Base-by-base conservation (phyloP, 2,888 invertebrate species). In the Dascillus cervinus region DNA sequence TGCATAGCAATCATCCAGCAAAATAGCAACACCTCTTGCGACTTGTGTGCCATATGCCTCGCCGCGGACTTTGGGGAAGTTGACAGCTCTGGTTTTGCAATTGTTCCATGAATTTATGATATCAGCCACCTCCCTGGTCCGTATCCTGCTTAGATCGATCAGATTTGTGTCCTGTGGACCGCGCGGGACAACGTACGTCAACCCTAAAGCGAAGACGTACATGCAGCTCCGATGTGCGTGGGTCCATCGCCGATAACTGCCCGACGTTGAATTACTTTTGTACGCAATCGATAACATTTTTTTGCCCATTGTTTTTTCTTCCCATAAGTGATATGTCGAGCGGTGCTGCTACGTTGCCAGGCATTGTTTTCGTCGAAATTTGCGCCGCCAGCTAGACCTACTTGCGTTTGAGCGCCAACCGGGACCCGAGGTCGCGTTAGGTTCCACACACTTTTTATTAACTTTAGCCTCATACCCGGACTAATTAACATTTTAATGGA, bases 131-230 rank as follows among this genome's bases (percentile, higher is more conserved):
- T 47, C 47, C 41, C 47, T 35, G 41, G 37, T 29, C 39, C 40
- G 32, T 39, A 44, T 44, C 36, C 45, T 41, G 48, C 46, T 54
- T 41, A 49, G 49, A 58, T 57, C 57, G 57, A 58, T 57, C 53
- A 52, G 47, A 50, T 53, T 53, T 49, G 52, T 52, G 52, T 54
- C 55, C 52, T 54, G 41, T 28, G 33, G 31, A 25, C 26, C 29
- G 36, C 40, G 36, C 34, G 41, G 39, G 41, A 29, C 40, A 35
- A 40, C 32, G 37, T 40, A 12, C 26, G 15, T 14, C 21, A 34
- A 40, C 42, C 37, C 37, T 32, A 37, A 33, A 11, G 12, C 13
- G 13, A 10, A 22, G 10, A 12, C 11, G 13, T 11, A 26, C 19
- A 23, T 8, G 4, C 17, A n/a, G n/a, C n/a, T n/a, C n/a, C n/a